Conservation (phyloP, 1,140 invertebrate genomes). For the Macrobrachium nipponense region DNA sequence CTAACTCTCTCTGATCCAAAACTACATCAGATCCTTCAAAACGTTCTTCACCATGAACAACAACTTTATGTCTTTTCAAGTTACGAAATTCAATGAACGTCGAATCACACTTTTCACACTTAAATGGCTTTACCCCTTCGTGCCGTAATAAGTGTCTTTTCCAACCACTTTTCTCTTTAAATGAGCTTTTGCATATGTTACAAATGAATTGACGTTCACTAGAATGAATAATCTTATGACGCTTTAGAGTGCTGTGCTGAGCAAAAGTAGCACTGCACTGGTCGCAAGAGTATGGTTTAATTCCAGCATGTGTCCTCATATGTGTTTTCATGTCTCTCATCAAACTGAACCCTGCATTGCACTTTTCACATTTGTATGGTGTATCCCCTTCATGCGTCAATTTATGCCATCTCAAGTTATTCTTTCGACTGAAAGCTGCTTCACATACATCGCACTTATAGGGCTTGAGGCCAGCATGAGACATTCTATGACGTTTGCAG, state of each 20-base stretch:
- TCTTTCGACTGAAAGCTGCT: conserved; percentile 51
- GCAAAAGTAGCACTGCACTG: conserved; percentile 51
- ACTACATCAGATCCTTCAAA: conserved; percentile 40
- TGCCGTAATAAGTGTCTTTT: conserved; percentile 48
- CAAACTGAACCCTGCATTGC: conserved; percentile 54
- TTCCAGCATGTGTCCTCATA: conserved; percentile 51
- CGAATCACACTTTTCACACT: conserved; percentile 57
- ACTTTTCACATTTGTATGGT: conserved; percentile 44
- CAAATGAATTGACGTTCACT: conserved; percentile 49
- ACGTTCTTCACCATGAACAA: conserved; percentile 58
- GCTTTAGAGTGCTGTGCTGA: conserved; percentile 45
- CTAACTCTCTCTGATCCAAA: conserved; percentile 17
- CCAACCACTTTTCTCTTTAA: conserved; percentile 49
- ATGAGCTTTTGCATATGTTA: conserved; percentile 35
- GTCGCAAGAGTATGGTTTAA: conserved; percentile 49
- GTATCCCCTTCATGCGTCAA: conserved; percentile 49
- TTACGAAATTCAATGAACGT: conserved; percentile 63
- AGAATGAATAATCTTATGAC: conserved; percentile 43
- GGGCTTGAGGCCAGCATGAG: conserved; percentile 46
- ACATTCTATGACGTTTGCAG: conserved; percentile 51
- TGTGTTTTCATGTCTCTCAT: conserved; percentile 52
- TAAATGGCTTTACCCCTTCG: conserved; percentile 47
- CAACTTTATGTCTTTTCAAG: conserved; percentile 58
- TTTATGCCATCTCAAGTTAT: conserved; percentile 54
- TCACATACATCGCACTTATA: conserved; percentile 56